Evolutionary conservation across 2,113 vertebrate species (phyloP), one percentile per base, ranked within the genome.

Genomic region (Chionis minor): DNA sequence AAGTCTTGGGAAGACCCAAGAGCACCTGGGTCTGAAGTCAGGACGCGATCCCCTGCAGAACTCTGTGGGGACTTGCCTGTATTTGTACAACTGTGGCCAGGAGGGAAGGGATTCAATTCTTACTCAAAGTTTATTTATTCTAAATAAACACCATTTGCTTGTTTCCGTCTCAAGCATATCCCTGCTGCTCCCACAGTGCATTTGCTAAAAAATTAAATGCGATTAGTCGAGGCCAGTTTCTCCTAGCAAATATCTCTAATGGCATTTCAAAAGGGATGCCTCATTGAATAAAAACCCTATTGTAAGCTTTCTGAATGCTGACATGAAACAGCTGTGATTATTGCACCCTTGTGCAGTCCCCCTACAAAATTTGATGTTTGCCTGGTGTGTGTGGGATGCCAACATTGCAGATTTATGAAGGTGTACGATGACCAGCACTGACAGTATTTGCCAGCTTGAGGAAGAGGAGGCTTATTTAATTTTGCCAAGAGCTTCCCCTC

Each of bases 151-250:
- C 19, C 72, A 47, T 80, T 94, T 90, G 84, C 78, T 90, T 59
- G 81, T 77, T 87, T 86, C 84, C 70, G 78, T 66, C 88, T 95
- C 74, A 51, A 38, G 94, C 70, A 91, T 73, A 89, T 79, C 88
- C 51, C 92, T 42, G 63, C 58, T 73, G 83, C 51, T 95, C 91
- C 87, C 67, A 62, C 15, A 6, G 83, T 30, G 88, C 54, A 21
- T 77, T 85, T 77, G 86, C 94, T 91, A 91, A 94, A 94, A 95
- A 96, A 94, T 94, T 91, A 94, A 95, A 95, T 28, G 81, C 2
- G 32, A 82, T 96, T 92, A 91, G 92, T 45, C 0, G 62, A 82
- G 91, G 84, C 84, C 94, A 90, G 86, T 73, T 94, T 95, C 94
- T 91, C 89, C 74, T 3, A 58, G 87, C 45, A 85, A 85, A 40